Conservation (phyloP, 2,113 vertebrate species). For the Xiphophorus hellerii region DNA sequence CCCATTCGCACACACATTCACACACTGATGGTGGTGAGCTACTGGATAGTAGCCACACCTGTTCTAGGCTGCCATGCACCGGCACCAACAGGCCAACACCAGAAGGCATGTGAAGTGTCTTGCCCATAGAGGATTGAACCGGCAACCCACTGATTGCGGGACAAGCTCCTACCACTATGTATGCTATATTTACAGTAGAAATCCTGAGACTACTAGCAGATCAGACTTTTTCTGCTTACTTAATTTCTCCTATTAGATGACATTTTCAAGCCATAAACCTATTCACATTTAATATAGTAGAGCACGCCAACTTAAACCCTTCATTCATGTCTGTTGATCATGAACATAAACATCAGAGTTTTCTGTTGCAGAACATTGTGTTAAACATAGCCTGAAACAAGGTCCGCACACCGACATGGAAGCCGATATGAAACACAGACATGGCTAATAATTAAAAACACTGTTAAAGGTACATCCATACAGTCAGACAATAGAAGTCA, state of each 20-base stretch:
- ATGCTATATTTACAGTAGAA: neutral
- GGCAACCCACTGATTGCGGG: no score
- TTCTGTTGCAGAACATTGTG: slow-evolving; percentile 3
- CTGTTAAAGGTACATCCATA: neutral
- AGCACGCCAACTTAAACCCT: neutral
- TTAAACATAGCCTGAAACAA: slow-evolving; percentile 31
- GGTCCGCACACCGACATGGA: slow-evolving; percentile 1
- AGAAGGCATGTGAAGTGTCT: no score
- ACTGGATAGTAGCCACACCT: no score
- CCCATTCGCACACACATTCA: no score
- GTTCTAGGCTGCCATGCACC: no score
- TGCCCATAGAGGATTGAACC: no score
- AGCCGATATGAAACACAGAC: slow-evolving; percentile 12
- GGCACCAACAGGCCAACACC: no score
- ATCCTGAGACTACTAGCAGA: neutral
- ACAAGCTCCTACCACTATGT: no score
- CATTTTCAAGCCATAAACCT: neutral
- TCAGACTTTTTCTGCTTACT: neutral
- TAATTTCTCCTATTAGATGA: no score
- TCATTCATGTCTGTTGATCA: slow-evolving; percentile 1
- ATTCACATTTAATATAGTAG: neutral
- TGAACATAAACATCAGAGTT: neutral
- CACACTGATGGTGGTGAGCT: no score
- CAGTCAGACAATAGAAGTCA: neutral
- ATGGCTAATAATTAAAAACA: slow-evolving; percentile 27